Base-by-base conservation (phyloP, 2,113 vertebrate genomes). In the Peromyscus polionotus region DNA sequence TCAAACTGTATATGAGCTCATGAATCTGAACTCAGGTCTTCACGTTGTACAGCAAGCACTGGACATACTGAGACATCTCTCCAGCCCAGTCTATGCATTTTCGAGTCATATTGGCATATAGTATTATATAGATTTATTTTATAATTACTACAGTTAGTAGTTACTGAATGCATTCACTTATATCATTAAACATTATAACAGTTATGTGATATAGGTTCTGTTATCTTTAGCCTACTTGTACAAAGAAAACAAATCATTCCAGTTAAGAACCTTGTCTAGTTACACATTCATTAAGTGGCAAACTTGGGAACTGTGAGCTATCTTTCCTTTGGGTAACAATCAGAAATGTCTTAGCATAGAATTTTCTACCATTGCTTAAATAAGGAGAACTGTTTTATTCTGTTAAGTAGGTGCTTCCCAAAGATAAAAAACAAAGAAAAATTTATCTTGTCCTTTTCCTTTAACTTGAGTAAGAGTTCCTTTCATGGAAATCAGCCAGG, bases 261-360 rank as follows among this genome's bases (percentile, higher is more conserved):
- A 8, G 24, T 54, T 88, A 84, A 95, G 48, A 16, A 51, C 88
- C 36, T 91, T 94, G 20, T 17, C 0, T 88, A 33, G 28, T 91
- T 67, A 85, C 9, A 96, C 5, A 75, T 54, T 61, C 63, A 93
- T 13, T 63, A 95, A 73, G 24, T 31, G 7, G 26, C 1, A 91
- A 92, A 89, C 76, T 11, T 89, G 59, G 24, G 3, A 95, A 92
- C 33, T 54, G 22, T 83, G 45, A 92, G 48, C 16, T 76, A 75
- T 6, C 24, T 28, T 86, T 28, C 54, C 17, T 91, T 77, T 19
- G 36, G 94, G 92, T 97, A 94, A 95, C 98, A 90, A 98, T 98
- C 96, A 98, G 97, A 98, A 98, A 98, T 98, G 98, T 95, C 92
- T 98, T 98, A 98, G 94, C 93, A 97, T 91, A 97, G 97, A 91